A percentile compares a stretch with the other conserved stretches of the same genome.
Conservation (phyloP, 2,113 vertebrate species). For the Antennarius striatus region DNA sequence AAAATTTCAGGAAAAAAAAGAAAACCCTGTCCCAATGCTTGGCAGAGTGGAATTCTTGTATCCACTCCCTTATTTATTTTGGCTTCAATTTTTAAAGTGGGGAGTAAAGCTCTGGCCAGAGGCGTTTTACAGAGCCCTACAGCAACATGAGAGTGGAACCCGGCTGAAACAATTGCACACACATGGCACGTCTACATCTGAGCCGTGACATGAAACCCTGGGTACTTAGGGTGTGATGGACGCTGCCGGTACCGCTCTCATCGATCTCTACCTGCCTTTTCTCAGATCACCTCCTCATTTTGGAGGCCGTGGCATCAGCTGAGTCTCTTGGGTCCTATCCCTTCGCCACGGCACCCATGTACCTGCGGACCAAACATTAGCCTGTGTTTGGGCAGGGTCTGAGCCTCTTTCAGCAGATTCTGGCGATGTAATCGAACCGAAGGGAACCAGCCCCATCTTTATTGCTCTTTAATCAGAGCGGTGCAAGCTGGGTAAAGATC, state of each 20-base stretch:
- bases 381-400: conserved; percentile 54
- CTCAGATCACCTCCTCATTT: conserved; percentile 61
- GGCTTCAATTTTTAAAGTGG: conserved; percentile 68
- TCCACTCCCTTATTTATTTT: conserved; percentile 59
- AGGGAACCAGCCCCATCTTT: conserved; percentile 70
- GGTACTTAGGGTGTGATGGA: conserved; percentile 67
- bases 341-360: conserved; percentile 31
- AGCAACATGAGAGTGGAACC: conserved; percentile 52
- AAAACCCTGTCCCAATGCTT: conserved; percentile 3
- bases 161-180: conserved; percentile 37
- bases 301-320: conserved; percentile 52
- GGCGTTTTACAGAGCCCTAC: conserved; percentile 66
- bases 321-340: conserved; percentile 52
- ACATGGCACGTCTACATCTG: conserved; percentile 51
- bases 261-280: conserved; percentile 55
- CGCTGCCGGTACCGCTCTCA: conserved; percentile 54
- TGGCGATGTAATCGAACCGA: conserved; percentile 57
- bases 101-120: conserved; percentile 59
- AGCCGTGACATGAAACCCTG: conserved; percentile 58
- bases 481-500: conserved; percentile 78
- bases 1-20: conserved; percentile 13
- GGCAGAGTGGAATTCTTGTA: conserved; percentile 31
- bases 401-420: conserved; percentile 61
- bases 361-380: conserved; percentile 61
- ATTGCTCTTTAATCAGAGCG: conserved; percentile 82